These are phyloP conservation scores for Listrodromus nycthemerus DNA, from an alignment of 2,888 invertebrate genomes.

Conservation along the genomic window DNA sequence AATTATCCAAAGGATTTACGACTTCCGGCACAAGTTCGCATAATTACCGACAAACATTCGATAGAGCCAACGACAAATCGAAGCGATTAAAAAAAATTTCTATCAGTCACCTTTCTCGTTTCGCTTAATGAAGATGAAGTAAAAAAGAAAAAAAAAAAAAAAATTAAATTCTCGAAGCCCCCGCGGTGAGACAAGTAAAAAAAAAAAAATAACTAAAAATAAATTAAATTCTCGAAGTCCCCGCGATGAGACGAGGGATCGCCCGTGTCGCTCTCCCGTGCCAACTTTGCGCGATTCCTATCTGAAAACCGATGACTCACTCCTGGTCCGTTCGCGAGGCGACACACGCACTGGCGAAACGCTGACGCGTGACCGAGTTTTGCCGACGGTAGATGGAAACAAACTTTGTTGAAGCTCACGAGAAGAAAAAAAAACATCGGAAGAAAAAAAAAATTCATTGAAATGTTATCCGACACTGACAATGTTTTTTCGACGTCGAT, in stretches of 20 bases:
- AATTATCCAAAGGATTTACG: conserved; percentile 31
- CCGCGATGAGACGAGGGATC: neutral
- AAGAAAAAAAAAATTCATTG: neutral
- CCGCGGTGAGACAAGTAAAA: neutral
- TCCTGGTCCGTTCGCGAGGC: conserved; percentile 31
- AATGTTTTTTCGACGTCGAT: conserved; percentile 11
- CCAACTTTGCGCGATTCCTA: conserved; percentile 22
- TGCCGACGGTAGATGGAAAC: neutral
- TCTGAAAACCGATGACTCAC: conserved; percentile 58
- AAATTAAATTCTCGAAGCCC: too few species aligned
- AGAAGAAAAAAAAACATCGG: neutral
- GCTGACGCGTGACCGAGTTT: conserved; percentile 22
- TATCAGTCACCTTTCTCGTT: conserved; percentile 17
- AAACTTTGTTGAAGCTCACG: neutral
- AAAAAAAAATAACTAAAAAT: neutral
- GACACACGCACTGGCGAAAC: conserved; percentile 30
- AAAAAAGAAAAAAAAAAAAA: neutral
- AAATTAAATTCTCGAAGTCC: neutral
- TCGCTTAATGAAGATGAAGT: neutral
- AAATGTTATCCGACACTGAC: neutral
- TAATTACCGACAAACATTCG: conserved; percentile 29
- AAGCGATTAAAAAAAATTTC: neutral
- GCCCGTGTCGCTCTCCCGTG: neutral
- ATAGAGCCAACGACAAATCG: conserved; percentile 30
- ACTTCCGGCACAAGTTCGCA: conserved; percentile 29